These are phyloP conservation scores for Phocides pigmalion DNA, from an alignment of 1,140 invertebrate species.

Conservation along the genomic window DNA sequence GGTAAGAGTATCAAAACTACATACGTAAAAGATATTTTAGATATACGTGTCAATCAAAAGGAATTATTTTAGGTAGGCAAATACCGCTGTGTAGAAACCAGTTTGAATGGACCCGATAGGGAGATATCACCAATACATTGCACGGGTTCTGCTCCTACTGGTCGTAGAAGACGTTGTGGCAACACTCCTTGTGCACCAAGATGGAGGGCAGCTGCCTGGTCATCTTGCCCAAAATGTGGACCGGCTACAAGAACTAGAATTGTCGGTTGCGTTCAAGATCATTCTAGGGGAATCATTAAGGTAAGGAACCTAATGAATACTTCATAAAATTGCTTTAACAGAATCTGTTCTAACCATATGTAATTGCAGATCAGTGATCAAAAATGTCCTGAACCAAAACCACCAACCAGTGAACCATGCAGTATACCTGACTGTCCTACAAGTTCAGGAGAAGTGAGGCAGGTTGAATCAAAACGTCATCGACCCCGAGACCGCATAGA, in stretches of 20 bases:
- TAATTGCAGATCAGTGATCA: conserved; percentile 64
- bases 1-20: conserved; percentile 42
- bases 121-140: conserved; percentile 70
- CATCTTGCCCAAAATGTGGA: conserved; percentile 74
- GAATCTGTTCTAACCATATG: background rate
- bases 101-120: conserved; percentile 41
- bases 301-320: conserved; percentile 39
- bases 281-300: conserved; percentile 73
- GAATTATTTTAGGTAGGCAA: conserved; percentile 61
- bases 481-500: conserved; percentile 55
- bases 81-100: conserved; percentile 65
- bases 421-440: conserved; percentile 60
- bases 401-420: conserved; percentile 61
- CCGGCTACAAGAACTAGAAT: conserved; percentile 63
- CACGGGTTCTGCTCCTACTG: conserved; percentile 52
- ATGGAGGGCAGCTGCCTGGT: conserved; percentile 74
- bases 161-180: conserved; percentile 59
- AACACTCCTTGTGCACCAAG: conserved; percentile 67
- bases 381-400: conserved; percentile 67
- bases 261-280: conserved; percentile 76
- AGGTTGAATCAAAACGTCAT: conserved; percentile 45
- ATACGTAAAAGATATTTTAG: background rate
- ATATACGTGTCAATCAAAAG: conserved; percentile 3
- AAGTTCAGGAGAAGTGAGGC: conserved; percentile 42
- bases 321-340: background rate